These are phyloP conservation scores for Aleadryas rufinucha DNA, from an alignment of 2,113 vertebrate species.

Conservation along the genomic window DNA sequence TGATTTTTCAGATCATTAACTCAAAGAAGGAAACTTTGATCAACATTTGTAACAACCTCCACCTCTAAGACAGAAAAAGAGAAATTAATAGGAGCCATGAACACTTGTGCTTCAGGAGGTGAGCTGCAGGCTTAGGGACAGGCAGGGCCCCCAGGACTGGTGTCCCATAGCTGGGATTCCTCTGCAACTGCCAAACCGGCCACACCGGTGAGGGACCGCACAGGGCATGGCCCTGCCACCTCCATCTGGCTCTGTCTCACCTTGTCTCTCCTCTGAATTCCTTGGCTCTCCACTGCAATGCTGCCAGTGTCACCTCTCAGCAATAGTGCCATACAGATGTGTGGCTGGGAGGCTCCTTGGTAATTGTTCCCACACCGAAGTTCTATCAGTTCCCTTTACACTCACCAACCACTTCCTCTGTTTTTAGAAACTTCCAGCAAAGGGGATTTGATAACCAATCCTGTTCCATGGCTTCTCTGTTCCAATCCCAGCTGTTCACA, in stretches of 20 bases:
- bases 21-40: background rate
- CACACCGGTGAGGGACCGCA: accelerated
- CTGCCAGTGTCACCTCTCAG: background rate
- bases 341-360: background rate
- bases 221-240: background rate
- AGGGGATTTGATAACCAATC: background rate
- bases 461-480: background rate
- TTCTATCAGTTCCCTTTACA: background rate
- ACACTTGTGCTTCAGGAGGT: background rate
- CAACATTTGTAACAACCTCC: background rate
- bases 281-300: background rate
- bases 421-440: background rate
- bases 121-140: background rate
- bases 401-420: background rate
- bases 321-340: background rate
- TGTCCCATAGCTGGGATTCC: background rate
- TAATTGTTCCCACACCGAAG: background rate
- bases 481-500: background rate
- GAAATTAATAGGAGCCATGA: background rate
- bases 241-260: background rate
- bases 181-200: background rate
- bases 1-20: background rate
- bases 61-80: background rate
- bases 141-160: background rate
- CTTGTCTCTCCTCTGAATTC: background rate